Base-by-base conservation (phyloP, 2,113 vertebrate genomes). In the Madoqua kirkii region DNA sequence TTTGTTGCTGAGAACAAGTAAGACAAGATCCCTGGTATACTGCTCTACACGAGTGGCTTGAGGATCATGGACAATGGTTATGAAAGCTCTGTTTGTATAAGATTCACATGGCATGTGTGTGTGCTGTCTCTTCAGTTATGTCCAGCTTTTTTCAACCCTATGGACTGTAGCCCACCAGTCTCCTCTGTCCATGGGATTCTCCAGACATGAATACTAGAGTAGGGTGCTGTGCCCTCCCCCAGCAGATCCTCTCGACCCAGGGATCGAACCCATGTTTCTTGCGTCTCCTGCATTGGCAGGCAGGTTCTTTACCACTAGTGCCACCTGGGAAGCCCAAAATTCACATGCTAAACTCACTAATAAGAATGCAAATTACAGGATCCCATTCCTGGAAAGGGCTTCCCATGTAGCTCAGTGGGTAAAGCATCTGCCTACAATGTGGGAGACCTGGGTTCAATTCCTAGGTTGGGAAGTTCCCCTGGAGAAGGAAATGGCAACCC, bases 1-100 rank as follows among this genome's bases (percentile, higher is more conserved):
- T 93, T 96, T 96, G 16, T 90, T 87, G 50, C 59, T 76, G 81
- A 87, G 55, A 91, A 95, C 5, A 89, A 93, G 31, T 81, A 89
- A 95, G 23, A n/a, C 15, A 57, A 81, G 8, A 50, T 84, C 0
- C 29, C 31, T 84, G 11, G 31, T 36, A 76, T 81, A 31, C 13
- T 31, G 31, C 13, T 95, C 23, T 88, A n/a, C 19, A 57, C 1
- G 0, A 82, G n/a, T 90, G 25, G 17, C 48, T 93, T 97, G 25
- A 93, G 10, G n/a, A 92, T 81, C 17, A 4, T 1, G 54, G 81
- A 12, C 25, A 93, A 48, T 90, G 31, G 12, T 85, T 93, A 67
- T 92, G 52, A 96, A 95, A 82, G 12, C 4, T 62, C 78, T 27
- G 17, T 92, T 6, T 78, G 60, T 27, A 9, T 60, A 67, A 92